Base-by-base conservation (phyloP, 2,797 vertebrate genomes). In the Ptychadena robeensis region DNA sequence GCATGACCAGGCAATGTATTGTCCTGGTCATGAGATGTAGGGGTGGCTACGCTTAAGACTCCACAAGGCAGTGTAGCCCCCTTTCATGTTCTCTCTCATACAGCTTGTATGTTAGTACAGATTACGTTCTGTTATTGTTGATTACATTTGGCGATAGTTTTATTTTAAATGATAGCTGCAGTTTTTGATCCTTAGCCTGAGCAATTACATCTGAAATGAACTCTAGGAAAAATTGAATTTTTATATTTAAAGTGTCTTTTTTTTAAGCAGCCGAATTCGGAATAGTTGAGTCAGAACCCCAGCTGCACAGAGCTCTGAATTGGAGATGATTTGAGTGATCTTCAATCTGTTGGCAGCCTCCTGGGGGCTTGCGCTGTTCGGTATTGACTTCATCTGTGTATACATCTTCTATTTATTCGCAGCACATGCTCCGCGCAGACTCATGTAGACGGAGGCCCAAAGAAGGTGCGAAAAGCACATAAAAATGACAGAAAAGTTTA, bases 361-460 rank as follows among this genome's bases (percentile, higher is more conserved):
- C 90, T 84, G 88, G 87, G 87, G 90, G 90, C 90, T 83, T 64
- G 0, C 85, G 88, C 88, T 86, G 88, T 79, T 86, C 88, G 89
- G 89, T 90, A 91, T 89, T 91, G 91, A 92, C 91, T 91, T 90
- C 90, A 91, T 91, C 89, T 88, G 87, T 12, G 87, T 90, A 91
- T 91, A 91, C 90, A 91, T 92, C 90, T 91, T 91, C 88, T 89
- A 91, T 89, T 91, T 91, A 91, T 92, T 91, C 87, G 88, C 91
- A 92, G 89, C 91, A 92, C 76, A 90, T 91, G 91, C 89, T 90
- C 87, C 87, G 86, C 0, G 22, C 87, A 91, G 89, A 92, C 89
- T 88, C 87, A 83, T 81, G 85, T 81, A 81, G 37, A 73, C 88
- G 89, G 87, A 89, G 90, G 89, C 90, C 88, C 82, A 2, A 75